A percentile compares a stretch with the other conserved stretches of the same genome.
Conservation (phyloP, 2,797 vertebrate species). For the Cheirogaleus major region DNA sequence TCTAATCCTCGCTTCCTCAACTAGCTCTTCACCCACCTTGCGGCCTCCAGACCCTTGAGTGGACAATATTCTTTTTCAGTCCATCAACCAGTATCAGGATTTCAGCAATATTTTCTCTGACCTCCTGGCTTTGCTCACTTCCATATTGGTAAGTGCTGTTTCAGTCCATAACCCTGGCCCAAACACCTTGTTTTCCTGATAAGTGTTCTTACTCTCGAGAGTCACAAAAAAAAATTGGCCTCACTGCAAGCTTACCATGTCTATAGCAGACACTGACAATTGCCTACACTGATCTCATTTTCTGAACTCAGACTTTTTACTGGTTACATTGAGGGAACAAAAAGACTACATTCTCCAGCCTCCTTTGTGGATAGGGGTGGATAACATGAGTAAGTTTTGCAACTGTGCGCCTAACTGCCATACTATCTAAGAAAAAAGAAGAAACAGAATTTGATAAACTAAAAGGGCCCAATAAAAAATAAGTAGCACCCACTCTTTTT, state of each 20-base stretch:
- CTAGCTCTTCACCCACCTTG: not conserved
- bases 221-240: not conserved
- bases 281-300: not conserved
- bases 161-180: not conserved
- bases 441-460: not conserved
- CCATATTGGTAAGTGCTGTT: not conserved
- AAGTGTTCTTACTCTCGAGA: not conserved
- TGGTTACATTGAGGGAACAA: not conserved
- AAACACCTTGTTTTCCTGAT: not conserved
- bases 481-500: not conserved
- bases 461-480: not conserved
- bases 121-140: not conserved
- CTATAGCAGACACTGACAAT: not conserved
- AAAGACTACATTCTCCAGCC: not conserved
- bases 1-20: not conserved
- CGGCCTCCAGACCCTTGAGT: not conserved
- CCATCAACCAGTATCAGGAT: not conserved
- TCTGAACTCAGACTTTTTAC: not conserved
- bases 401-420: not conserved
- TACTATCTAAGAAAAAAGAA: not conserved
- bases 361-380: not conserved
- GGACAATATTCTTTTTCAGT: not conserved
- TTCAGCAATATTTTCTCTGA: not conserved
- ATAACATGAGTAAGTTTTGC: not conserved
- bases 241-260: not conserved